Percentiles rank a stretch among this genome's conserved stretches.
phyloP scores from a whole-genome alignment of 2,113 vertebrate genomes.

The Sinocyclocheilus grahami region DNA sequence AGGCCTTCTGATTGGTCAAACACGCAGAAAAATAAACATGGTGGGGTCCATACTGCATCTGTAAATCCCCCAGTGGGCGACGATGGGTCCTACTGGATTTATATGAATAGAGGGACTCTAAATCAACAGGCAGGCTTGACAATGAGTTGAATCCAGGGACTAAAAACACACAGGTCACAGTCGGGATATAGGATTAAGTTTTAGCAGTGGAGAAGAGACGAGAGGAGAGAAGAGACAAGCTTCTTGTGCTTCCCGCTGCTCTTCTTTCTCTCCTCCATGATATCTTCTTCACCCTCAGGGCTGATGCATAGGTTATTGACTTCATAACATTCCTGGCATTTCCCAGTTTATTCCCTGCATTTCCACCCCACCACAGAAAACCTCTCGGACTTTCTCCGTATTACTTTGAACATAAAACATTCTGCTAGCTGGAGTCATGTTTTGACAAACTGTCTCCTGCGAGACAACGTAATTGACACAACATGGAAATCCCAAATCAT shows the following conservation, averaged over 20 bases:
- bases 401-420: too few species aligned
- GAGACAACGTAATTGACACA: conserved; percentile 23
- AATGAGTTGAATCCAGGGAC: conserved; percentile 44
- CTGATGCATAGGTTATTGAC: conserved; percentile 32
- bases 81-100: conserved; percentile 33
- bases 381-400: too few species aligned
- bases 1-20: conserved; percentile 48
- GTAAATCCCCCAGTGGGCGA: conserved; percentile 40
- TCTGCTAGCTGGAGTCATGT: too few species aligned
- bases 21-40: conserved; percentile 56
- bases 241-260: neutral
- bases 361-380: conserved; percentile 11
- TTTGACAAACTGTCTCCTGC: neutral
- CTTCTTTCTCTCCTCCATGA: conserved; percentile 7
- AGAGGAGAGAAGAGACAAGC: neutral
- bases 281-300: conserved; percentile 17
- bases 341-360: conserved; percentile 41
- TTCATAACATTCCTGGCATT: conserved; percentile 53
- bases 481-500: conserved; percentile 15
- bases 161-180: conserved; percentile 46
- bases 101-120: conserved; percentile 35
- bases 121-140: conserved; percentile 41
- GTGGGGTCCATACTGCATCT: conserved; percentile 19
- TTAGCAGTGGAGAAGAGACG: conserved; percentile 29
- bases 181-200: conserved; percentile 28